Conservation (phyloP, 2,888 invertebrate genomes). For the Tenthredo notha region DNA sequence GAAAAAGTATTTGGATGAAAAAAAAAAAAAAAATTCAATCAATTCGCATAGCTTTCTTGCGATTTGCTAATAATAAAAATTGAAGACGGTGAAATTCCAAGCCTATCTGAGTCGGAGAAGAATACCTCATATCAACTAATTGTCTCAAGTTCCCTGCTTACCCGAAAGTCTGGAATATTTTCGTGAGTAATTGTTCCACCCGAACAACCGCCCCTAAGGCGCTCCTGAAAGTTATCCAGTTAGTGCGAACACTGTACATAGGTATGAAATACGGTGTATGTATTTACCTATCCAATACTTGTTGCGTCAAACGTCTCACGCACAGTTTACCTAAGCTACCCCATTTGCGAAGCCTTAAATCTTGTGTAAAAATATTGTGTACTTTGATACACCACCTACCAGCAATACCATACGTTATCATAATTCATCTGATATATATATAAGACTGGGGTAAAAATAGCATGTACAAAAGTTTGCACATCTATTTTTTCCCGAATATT, state of each 20-base stretch:
- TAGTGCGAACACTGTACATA: neutral
- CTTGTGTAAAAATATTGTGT: neutral
- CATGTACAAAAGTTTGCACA: neutral
- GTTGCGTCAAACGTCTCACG: conserved; percentile 3
- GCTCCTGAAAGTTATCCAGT: conserved; percentile 1
- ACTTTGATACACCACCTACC: neutral
- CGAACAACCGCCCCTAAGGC: neutral
- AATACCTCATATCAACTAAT: too few species aligned
- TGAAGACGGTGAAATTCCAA: too few species aligned
- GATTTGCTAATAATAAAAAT: too few species aligned
- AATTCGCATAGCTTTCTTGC: too few species aligned
- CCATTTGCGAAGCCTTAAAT: conserved; percentile 5
- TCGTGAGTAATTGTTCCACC: neutral
- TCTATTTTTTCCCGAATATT: neutral
- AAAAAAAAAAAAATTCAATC: too few species aligned
- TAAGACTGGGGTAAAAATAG: neutral
- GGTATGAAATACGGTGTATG: neutral
- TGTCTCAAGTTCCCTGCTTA: too few species aligned
- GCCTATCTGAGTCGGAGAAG: too few species aligned
- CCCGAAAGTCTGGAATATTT: neutral
- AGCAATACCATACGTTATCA: neutral
- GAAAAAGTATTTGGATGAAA: too few species aligned
- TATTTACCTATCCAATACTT: neutral
- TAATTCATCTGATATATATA: neutral
- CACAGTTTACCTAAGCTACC: conserved; percentile 1